Evolutionary conservation across 2,888 invertebrate genomes (phyloP).

Genomic region (Agriopis leucophaearia): DNA sequence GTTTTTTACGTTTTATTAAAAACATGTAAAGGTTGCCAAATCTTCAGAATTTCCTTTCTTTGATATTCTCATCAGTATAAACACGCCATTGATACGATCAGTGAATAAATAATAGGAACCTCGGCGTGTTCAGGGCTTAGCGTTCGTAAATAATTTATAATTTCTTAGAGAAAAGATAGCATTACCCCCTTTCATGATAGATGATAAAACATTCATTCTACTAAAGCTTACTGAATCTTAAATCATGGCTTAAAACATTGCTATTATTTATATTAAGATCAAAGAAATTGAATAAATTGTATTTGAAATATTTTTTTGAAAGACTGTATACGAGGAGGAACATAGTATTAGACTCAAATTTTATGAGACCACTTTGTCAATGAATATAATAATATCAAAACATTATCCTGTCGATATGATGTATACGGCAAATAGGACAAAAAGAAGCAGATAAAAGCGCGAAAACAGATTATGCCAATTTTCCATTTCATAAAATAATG

Average conservation of each 20-base stretch:
- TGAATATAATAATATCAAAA: not conserved
- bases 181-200: constrained; percentile 45
- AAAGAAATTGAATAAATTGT: not conserved
- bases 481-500: constrained; percentile 53
- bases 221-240: constrained; percentile 40
- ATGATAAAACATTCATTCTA: constrained; percentile 58
- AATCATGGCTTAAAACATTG: constrained; percentile 25
- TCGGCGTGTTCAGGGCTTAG: constrained; percentile 38
- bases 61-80: constrained; percentile 25
- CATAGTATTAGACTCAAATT: too few species aligned
- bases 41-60: not conserved
- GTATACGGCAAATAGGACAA: not conserved
- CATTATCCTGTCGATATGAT: not conserved
- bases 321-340: not conserved
- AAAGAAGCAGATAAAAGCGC: constrained; percentile 32
- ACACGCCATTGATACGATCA: constrained; percentile 44
- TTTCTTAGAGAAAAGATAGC: constrained; percentile 53
- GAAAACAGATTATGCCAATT: constrained; percentile 38
- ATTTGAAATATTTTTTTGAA: not conserved
- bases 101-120: constrained; percentile 43
- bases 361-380: not conserved
- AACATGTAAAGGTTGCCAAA: not conserved
- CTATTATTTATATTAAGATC: constrained; percentile 4
- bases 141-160: constrained; percentile 57
- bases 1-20: not conserved